Evolutionary conservation across 2,113 vertebrate genomes (phyloP).

Genomic region (Pogonocichla stellata): DNA sequence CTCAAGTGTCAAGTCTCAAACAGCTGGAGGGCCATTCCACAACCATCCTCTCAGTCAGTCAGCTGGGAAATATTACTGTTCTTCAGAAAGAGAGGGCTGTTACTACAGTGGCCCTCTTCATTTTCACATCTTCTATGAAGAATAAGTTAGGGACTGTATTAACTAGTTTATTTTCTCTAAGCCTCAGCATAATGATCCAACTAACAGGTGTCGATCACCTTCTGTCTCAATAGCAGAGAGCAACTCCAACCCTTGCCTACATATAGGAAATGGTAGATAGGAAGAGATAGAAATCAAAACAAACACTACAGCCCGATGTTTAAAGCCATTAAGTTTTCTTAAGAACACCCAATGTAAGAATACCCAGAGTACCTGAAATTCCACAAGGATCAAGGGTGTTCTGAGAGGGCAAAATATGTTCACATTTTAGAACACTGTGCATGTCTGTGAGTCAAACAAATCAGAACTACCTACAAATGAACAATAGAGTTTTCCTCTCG

Average conservation of each 20-base stretch:
- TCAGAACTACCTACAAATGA: slow-evolving; percentile 19
- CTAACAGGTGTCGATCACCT: neutral
- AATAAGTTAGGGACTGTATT: neutral
- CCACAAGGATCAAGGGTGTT: neutral
- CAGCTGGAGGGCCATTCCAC: neutral
- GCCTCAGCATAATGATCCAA: neutral
- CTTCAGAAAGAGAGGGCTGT: neutral
- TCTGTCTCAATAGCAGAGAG: neutral
- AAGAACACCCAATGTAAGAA: neutral
- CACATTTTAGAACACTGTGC: neutral
- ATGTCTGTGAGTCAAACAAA: neutral
- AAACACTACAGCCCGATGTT: neutral
- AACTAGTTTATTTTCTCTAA: neutral
- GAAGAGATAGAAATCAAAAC: neutral
- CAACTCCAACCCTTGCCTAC: neutral
- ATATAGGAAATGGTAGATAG: neutral
- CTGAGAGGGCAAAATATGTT: neutral
- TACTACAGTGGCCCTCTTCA: neutral
- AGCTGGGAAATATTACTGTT: neutral
- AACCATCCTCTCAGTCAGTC: neutral
- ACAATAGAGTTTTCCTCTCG: neutral
- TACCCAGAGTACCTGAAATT: neutral
- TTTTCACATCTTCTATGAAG: neutral
- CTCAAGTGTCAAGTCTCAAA: neutral
- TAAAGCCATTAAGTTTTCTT: neutral